Base-by-base conservation (phyloP, 1,140 invertebrate species). In the Trachymyrmex septentrionalis region DNA sequence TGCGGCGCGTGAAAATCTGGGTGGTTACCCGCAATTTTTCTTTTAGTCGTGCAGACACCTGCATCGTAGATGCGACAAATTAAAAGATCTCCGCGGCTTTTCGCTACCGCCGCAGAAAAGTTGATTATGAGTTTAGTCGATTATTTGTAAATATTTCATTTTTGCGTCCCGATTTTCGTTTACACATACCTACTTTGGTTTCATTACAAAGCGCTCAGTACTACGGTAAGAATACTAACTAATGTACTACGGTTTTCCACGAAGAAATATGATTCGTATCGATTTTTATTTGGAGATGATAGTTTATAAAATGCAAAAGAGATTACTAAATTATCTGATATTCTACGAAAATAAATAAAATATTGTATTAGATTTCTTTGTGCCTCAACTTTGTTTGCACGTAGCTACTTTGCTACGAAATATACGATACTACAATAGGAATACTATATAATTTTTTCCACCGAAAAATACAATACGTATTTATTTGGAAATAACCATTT, bases 131-230 rank as follows among this genome's bases (percentile, higher is more conserved):
- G 75, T 12, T 14, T 27, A 19, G 21, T 84, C 27, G 80, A 84
- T 84, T n/a, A 44, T 73, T 73, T 84, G 72, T 84, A 75, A 84
- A 75, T 73, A 84, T 75, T 84, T 71, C 59, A 71, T 14, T 16
- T 48, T 30, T 19, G 24, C 38, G 24, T 3, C 16, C 19, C 19
- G 10, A 5, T 61, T 61, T 61, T 61, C 19, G 19, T 82, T 82
- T 59, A 24, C 14, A 48, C 10, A 9, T 21, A 57, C 2, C 21
- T 53, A 34, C n/a, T 69, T 80, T 19, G 3, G 2, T 19, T 64
- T 63, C 48, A 24, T 16, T n/a, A 5, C 16, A 14, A 16, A 16
- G 48, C 14, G 4, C 3, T 12, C 44, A 1, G 14, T 50, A 50
- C 48, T 50, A 16, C 3, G 14, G 14, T 50, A 50, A 16, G 48